These are phyloP conservation scores for Acanthosepion pharaonis DNA, from an alignment of 2,888 invertebrate species.

Conservation along the genomic window DNA sequence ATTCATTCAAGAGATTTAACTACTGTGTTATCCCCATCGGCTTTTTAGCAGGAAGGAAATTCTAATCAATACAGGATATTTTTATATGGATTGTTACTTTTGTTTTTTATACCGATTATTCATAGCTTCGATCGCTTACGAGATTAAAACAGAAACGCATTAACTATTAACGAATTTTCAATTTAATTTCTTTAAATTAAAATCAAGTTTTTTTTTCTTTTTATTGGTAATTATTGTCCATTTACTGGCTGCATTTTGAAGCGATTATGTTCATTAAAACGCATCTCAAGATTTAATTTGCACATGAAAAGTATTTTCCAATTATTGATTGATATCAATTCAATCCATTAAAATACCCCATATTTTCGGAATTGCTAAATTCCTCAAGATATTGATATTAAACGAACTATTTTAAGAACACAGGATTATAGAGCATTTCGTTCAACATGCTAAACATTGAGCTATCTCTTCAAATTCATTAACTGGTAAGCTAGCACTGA, in stretches of 20 bases:
- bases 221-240: neutral
- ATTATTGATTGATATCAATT: neutral
- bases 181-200: neutral
- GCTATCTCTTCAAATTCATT: neutral
- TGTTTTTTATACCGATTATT: neutral
- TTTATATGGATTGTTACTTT: neutral
- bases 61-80: neutral
- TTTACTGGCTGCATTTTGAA: neutral
- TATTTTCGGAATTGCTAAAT: neutral
- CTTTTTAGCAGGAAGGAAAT: neutral
- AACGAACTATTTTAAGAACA: neutral
- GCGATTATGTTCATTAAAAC: neutral
- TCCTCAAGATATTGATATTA: neutral
- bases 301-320: neutral
- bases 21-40: neutral
- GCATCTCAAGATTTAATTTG: too few relatives aligned
- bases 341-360: neutral
- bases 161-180: neutral
- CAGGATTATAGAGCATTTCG: neutral
- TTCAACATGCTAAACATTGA: neutral
- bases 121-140: neutral
- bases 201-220: neutral
- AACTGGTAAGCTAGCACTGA: neutral
- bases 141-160: neutral
- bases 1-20: too few relatives aligned